phyloP scores from a whole-genome alignment of 2,113 vertebrate species.

The Chloebia gouldiae region DNA sequence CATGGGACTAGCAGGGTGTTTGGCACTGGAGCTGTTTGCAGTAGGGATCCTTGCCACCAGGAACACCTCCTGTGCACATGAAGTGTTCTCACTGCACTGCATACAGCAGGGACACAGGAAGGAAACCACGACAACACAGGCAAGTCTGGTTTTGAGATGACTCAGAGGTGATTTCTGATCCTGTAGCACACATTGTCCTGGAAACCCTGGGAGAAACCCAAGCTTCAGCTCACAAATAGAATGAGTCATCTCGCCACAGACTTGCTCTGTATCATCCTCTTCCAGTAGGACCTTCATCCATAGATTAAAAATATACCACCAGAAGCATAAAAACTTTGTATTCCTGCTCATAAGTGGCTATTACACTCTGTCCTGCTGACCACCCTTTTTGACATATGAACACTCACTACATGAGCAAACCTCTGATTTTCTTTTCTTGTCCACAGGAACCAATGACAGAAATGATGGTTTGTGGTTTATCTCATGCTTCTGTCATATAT shows the following conservation, averaged over 20 bases:
- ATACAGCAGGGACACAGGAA: neutral
- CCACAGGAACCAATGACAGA: neutral
- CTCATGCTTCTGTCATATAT: neutral
- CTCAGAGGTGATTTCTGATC: neutral
- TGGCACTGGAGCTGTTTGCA: neutral
- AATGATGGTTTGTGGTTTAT: neutral
- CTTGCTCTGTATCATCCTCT: neutral
- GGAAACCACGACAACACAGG: neutral
- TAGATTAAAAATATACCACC: neutral
- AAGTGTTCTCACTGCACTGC: neutral
- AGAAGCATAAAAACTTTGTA: neutral
- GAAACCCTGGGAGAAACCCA: neutral
- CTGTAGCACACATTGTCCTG: neutral
- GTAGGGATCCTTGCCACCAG: neutral
- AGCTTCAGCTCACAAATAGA: neutral
- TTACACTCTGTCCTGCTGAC: neutral
- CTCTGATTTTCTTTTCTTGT: neutral
- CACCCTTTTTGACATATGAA: neutral
- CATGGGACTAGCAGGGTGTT: rapidly evolving
- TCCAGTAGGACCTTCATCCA: neutral
- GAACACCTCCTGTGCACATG: neutral
- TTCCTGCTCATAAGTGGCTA: neutral
- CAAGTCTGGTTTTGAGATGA: neutral
- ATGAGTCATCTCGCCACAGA: neutral
- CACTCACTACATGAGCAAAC: neutral